These are phyloP conservation scores for Rhopilema esculentum DNA, from an alignment of 30 jellyfish, hydroid and myxozoan species.

Conservation along the genomic window DNA sequence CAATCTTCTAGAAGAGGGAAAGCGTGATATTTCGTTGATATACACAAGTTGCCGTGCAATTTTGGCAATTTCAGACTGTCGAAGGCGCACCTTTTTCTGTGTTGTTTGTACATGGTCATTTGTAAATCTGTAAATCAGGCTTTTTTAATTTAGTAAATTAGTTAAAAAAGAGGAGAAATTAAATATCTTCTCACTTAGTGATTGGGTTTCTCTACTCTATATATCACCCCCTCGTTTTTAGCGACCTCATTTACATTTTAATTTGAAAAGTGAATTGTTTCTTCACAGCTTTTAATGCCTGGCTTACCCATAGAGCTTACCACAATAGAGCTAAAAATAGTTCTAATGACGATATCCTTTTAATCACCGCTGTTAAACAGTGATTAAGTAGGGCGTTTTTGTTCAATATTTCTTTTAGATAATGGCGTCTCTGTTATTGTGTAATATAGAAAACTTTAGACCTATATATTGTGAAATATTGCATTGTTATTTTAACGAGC, in stretches of 20 bases:
- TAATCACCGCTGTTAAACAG: background rate
- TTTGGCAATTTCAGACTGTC: too few species aligned
- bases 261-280: background rate
- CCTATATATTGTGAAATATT: background rate
- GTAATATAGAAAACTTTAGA: background rate
- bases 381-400: background rate
- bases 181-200: too few species aligned
- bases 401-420: background rate
- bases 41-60: too few species aligned
- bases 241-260: background rate
- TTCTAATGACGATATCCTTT: background rate
- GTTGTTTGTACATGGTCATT: too few species aligned
- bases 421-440: background rate
- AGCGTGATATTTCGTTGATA: too few species aligned
- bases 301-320: too few species aligned
- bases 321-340: background rate
- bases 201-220: too few species aligned
- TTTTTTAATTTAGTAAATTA: too few species aligned
- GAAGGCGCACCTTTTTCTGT: too few species aligned
- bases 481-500: background rate
- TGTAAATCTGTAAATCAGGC: too few species aligned
- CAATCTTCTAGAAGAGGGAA: too few species aligned
- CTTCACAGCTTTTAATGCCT: background rate
- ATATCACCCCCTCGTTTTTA: background rate
- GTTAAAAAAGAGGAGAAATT: too few species aligned